These are phyloP conservation scores for Callyntrura sp. DNA, from an alignment of 2,888 invertebrate genomes.

Conservation along the genomic window DNA sequence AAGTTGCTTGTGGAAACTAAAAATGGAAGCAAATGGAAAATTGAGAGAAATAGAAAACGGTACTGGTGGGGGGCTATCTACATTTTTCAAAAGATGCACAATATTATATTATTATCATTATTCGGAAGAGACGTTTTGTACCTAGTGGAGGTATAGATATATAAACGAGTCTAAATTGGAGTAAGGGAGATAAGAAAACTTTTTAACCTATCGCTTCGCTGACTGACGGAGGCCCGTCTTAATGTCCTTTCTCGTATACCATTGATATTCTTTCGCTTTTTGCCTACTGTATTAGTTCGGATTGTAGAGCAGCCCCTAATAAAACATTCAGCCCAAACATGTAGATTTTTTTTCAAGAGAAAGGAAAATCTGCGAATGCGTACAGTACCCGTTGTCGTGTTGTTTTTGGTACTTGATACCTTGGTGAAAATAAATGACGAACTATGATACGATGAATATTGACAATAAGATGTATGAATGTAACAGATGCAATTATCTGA, in stretches of 20 bases:
- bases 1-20: constrained; percentile 20
- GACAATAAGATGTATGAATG: too few relatives aligned
- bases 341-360: constrained; percentile 1
- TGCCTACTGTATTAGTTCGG: neutral
- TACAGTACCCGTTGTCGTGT: neutral
- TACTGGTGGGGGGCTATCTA: constrained; percentile 48
- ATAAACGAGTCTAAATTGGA: neutral
- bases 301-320: neutral
- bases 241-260: neutral
- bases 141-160: neutral
- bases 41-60: constrained; percentile 61
- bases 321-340: neutral
- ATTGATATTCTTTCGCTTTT: neutral
- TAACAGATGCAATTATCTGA: too few relatives aligned
- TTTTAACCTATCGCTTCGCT: neutral
- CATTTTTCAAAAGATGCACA: constrained; percentile 19
- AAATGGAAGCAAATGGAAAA: constrained; percentile 32
- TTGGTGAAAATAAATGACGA: neutral
- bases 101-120: constrained; percentile 30
- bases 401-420: neutral
- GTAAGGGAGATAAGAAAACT: neutral
- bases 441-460: neutral
- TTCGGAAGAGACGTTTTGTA: neutral
- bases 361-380: constrained; percentile 22
- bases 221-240: constrained; percentile 20